Conservation (phyloP, 2,113 vertebrate species). For the Odontesthes bonariensis region DNA sequence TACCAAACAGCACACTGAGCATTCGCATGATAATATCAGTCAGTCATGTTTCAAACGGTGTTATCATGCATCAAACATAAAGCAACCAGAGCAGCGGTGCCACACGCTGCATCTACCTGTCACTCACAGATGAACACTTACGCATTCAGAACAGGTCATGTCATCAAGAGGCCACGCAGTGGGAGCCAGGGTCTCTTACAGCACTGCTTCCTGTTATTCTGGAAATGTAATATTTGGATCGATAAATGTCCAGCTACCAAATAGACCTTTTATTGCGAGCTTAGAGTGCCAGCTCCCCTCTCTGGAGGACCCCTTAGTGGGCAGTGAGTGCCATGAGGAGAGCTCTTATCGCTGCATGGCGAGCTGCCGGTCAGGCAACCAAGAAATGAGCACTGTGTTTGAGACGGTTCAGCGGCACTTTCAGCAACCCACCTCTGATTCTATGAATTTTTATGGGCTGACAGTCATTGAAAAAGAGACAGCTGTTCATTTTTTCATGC, state of each 20-base stretch:
- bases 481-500: conserved; percentile 25
- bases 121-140: conserved; percentile 22
- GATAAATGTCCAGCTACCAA: conserved; percentile 65
- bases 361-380: conserved; percentile 47
- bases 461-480: conserved; percentile 11
- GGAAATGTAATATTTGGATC: conserved; percentile 56
- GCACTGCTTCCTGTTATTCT: conserved; percentile 35
- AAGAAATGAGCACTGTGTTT: conserved; percentile 50
- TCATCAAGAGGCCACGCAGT: conserved; percentile 9
- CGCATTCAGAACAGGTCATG: not conserved
- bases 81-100: not conserved
- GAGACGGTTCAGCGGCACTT: conserved; percentile 46
- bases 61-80: conserved; percentile 35
- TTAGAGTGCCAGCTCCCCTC: conserved; percentile 31
- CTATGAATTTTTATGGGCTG: conserved; percentile 28
- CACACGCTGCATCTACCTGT: conserved; percentile 4
- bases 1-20: not conserved
- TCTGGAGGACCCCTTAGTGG: conserved; percentile 54
- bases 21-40: conserved; percentile 30
- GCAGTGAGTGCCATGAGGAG: conserved; percentile 40
- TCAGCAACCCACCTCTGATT: conserved; percentile 22
- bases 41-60: conserved; percentile 36
- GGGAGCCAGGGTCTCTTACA: conserved; percentile 34
- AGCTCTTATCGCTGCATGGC: conserved; percentile 46
- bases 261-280: conserved; percentile 58